Evolutionary conservation across 1,140 invertebrate species (phyloP).

Genomic region (Scylla paramamosain): DNA sequence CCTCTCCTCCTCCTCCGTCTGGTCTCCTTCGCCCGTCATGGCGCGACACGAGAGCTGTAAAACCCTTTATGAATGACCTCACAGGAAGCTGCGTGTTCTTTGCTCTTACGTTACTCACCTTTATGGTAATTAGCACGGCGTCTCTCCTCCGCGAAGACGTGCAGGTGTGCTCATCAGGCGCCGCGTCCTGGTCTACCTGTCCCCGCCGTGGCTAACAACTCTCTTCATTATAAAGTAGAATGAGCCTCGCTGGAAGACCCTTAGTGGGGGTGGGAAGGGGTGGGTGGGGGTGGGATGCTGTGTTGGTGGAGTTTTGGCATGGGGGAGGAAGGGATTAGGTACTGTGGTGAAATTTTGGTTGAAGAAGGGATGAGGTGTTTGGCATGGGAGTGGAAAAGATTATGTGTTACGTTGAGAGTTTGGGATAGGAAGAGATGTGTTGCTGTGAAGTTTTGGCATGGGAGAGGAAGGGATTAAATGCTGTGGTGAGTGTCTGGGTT

Average conservation of each 20-base stretch:
- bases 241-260: neutral
- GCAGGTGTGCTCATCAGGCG: constrained; percentile 55
- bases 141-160: constrained; percentile 29
- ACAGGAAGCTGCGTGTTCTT: constrained; percentile 50
- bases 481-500: no score
- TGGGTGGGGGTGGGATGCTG: neutral
- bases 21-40: neutral
- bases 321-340: no score
- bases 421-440: no score
- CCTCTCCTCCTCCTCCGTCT: neutral
- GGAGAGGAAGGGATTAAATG: no score
- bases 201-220: constrained; percentile 27
- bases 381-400: no score
- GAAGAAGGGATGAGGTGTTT: no score
- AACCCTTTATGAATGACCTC: constrained; percentile 41
- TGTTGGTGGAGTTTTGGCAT: neutral
- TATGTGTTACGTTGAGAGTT: no score
- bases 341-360: no score
- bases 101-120: constrained; percentile 44
- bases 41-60: constrained; percentile 42
- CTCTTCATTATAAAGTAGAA: constrained; percentile 32
- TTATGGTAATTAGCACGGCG: constrained; percentile 61
- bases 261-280: neutral
- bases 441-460: no score
- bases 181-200: constrained; percentile 33